phyloP scores from a whole-genome alignment of 2,113 vertebrate genomes.

The Cryptotis parvus region DNA sequence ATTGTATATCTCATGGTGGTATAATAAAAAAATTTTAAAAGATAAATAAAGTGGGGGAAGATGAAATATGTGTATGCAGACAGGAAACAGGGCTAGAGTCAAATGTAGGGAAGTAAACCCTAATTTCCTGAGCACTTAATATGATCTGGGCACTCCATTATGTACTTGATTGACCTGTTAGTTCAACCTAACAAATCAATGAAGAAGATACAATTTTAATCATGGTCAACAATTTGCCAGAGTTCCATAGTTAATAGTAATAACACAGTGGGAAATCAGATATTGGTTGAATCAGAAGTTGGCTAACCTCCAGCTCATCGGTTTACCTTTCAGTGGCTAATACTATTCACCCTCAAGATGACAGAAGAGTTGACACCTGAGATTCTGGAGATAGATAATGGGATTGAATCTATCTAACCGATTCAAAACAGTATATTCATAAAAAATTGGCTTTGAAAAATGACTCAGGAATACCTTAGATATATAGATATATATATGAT shows the following conservation, averaged over 20 bases:
- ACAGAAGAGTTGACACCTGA: background rate
- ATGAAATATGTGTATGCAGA: background rate
- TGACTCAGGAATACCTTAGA: background rate
- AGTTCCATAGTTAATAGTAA: background rate
- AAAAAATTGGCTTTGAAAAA: conserved; percentile 33
- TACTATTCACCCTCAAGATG: background rate
- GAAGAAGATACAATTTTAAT: background rate
- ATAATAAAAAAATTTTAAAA: no score
- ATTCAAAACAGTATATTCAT: no score
- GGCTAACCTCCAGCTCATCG: background rate
- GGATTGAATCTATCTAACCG: background rate
- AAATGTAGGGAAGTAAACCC: background rate
- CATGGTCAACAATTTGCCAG: background rate
- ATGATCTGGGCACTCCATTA: background rate
- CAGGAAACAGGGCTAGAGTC: background rate
- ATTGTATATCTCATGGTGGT: no score
- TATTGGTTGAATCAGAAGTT: no score
- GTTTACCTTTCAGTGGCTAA: conserved; percentile 11
- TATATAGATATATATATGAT: no score
- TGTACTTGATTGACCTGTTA: background rate
- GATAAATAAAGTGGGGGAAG: no score
- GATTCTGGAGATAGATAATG: background rate
- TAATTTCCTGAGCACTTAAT: background rate
- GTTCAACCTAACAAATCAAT: background rate
- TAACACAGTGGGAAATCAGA: background rate